Base-by-base conservation (phyloP, 1,140 invertebrate genomes). In the Diorhabda sublineata region DNA sequence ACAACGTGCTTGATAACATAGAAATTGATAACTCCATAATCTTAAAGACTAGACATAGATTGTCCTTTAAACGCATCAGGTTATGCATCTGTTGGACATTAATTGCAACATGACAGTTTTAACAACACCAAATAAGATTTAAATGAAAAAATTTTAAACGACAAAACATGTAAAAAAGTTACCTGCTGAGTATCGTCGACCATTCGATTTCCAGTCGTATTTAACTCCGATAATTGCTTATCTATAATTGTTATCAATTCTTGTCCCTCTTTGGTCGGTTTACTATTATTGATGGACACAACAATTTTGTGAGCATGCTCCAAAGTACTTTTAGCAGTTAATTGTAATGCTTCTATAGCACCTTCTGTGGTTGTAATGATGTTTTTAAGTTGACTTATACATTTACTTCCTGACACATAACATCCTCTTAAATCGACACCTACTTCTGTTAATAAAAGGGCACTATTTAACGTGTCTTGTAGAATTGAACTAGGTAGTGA, bases 391-490 rank as follows among this genome's bases (percentile, higher is more conserved):
- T 78, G 75, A 9, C 70, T 73, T 11, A 81, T 70, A 62, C 81
- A 81, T 71, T 81, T 81, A 69, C 81, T 79, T 9, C 76, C 79
- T 7, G 75, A 66, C 5, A 56, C 57, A 44, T 77, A 72, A 26
- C 74, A 69, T 66, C 80, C 78, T 69, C 76, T 79, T 2, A 82
- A 69, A 52, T 81, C 80, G 72, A 81, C 76, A 44, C 75, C 77
- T 68, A 79, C 78, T 73, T 82, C 79, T 1, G 79, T 77, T 64
- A 82, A 77, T 9, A 78, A 56, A 5, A 80, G 68, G 7, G 79
- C 80, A 66, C 80, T 80, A 58, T 79, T 73, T 41, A 82, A 64
- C 64, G 78, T 76, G 41, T 66, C 47, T 64, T 74, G 58, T 3
- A 69, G 5, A 7, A 42, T 52, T 8, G 43, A 8, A 3, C 3